Percentiles rank a stretch among this genome's conserved stretches.
Conservation (phyloP, 2,113 vertebrate genomes). For the Platysteira castanea region DNA sequence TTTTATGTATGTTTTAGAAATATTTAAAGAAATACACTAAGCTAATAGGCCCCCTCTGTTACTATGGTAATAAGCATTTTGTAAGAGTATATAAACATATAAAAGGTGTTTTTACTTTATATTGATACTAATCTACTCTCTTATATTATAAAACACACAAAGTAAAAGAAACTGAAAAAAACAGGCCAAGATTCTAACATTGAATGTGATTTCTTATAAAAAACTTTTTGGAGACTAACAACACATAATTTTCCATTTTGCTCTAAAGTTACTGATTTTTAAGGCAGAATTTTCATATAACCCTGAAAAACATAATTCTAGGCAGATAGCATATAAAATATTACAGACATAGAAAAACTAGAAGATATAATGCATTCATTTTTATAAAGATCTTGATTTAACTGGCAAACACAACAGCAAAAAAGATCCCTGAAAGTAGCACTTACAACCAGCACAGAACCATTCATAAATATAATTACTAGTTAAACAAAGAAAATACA, state of each 20-base stretch:
- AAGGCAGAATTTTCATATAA: constrained; percentile 11
- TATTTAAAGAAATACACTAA: not conserved
- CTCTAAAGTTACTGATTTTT: not conserved
- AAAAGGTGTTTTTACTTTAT: not conserved
- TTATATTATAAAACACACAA: not conserved
- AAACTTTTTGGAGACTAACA: not conserved
- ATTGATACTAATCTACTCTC: not conserved
- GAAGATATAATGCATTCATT: accelerated
- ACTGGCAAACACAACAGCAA: not conserved
- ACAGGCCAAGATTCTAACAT: not conserved
- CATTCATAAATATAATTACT: not conserved
- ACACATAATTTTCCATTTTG: not conserved
- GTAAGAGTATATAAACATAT: not conserved
- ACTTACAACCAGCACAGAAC: not conserved
- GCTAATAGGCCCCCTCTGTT: not conserved
- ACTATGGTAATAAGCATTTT: constrained; percentile 17
- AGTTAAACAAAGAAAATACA: not conserved
- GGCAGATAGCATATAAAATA: not conserved
- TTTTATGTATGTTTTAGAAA: not conserved
- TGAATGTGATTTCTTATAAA: not conserved
- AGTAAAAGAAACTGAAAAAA: not conserved
- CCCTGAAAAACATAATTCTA: not conserved
- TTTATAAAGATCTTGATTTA: not conserved
- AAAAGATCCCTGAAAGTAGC: not conserved
- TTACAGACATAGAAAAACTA: not conserved